A percentile compares a stretch with the other conserved stretches of the same genome.
phyloP scores from a whole-genome alignment of 2,113 vertebrate species.

The Xenopus borealis region DNA sequence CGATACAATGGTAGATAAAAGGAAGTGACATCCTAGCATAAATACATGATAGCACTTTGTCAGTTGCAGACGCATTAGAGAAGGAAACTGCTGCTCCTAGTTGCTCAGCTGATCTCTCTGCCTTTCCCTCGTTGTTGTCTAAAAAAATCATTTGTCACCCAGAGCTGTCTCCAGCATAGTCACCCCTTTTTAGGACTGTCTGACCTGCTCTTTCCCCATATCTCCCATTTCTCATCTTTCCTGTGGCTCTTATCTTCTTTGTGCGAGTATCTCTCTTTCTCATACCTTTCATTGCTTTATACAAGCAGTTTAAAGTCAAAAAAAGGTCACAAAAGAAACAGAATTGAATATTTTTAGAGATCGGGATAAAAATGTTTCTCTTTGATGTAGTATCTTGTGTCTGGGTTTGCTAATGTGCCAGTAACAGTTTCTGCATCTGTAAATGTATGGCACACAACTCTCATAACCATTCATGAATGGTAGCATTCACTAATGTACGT shows the following conservation, averaged over 20 bases:
- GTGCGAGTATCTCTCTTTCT: neutral
- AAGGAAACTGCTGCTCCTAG: neutral
- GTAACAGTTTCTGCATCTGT: no score
- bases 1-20: constrained; percentile 30
- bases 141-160: constrained; percentile 1
- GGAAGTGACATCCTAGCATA: constrained; percentile 8
- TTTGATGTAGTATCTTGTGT: no score
- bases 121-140: neutral
- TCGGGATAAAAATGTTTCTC: no score
- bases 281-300: neutral
- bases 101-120: neutral
- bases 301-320: neutral
- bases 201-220: neutral
- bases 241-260: neutral
- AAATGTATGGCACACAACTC: no score
- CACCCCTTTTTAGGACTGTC: neutral
- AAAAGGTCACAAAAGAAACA: neutral
- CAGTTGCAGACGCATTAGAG: constrained; percentile 26
- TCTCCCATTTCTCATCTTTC: constrained; percentile 3
- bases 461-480: no score
- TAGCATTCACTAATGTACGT: no score
- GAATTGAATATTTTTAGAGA: neutral
- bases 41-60: constrained; percentile 31
- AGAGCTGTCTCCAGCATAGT: neutral
- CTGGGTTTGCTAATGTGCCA: no score